Evolutionary conservation across 2,888 invertebrate genomes (phyloP).

Genomic region (Oscheius sp.): DNA sequence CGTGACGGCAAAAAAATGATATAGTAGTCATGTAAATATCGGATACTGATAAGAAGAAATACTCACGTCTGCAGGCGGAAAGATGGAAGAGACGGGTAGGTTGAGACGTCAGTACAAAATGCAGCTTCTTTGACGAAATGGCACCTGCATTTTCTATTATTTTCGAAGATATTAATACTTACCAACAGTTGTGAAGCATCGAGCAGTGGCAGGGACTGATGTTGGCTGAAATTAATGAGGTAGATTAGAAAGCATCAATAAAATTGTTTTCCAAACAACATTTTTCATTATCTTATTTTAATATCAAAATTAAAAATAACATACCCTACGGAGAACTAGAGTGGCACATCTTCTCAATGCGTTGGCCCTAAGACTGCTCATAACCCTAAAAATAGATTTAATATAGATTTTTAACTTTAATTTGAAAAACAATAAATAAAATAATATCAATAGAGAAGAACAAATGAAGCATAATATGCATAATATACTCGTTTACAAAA

Average conservation of each 20-base stretch:
- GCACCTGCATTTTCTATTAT: neutral
- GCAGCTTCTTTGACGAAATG: conserved; percentile 9
- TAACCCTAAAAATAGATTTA: conserved; percentile 12
- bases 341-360: conserved; percentile 12
- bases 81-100: conserved; percentile 13
- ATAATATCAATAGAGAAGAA: too few relatives aligned
- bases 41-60: too few relatives aligned
- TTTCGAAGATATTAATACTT: neutral
- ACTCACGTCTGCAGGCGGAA: conserved; percentile 18
- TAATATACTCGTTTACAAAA: too few relatives aligned
- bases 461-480: too few relatives aligned
- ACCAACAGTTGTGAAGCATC: conserved; percentile 15
- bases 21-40: neutral
- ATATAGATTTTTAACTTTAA: neutral
- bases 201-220: neutral
- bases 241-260: neutral
- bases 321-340: conserved; percentile 12
- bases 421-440: neutral
- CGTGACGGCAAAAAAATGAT: neutral
- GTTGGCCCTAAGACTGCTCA: conserved; percentile 16
- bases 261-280: neutral
- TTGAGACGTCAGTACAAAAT: conserved; percentile 7
- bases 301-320: neutral
- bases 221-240: conserved; percentile 15
- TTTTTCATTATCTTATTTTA: neutral